Evolutionary conservation across 1,140 invertebrate species (phyloP).

Genomic region (Solenopsis invicta): DNA sequence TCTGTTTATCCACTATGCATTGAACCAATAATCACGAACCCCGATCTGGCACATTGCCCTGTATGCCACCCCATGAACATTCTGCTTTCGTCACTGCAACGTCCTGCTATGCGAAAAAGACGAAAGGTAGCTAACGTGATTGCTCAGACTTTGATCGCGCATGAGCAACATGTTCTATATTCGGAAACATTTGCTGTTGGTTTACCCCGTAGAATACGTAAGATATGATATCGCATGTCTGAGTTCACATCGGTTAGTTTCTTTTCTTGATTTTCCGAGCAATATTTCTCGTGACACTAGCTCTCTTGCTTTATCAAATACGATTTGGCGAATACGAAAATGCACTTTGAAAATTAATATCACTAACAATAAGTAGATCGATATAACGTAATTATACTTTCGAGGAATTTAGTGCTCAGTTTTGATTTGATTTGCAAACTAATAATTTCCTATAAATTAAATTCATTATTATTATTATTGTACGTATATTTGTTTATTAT

Average conservation of each 20-base stretch:
- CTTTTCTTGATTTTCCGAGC: background rate
- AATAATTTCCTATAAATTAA: background rate
- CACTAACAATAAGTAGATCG: background rate
- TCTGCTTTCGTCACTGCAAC: constrained; percentile 20
- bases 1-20: constrained; percentile 40
- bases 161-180: constrained; percentile 28
- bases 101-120: constrained; percentile 27
- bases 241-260: background rate
- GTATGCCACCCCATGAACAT: constrained; percentile 39
- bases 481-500: constrained; percentile 23
- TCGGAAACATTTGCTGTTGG: constrained; percentile 13
- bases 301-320: background rate
- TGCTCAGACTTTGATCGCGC: constrained; percentile 43
- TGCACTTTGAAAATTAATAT: background rate
- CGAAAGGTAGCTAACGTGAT: constrained; percentile 24
- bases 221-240: constrained; percentile 21
- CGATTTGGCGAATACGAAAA: background rate
- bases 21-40: constrained; percentile 52
- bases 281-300: background rate
- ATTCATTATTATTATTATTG: background rate
- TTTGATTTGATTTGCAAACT: background rate
- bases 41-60: constrained; percentile 54
- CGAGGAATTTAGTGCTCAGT: background rate
- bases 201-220: constrained; percentile 11
- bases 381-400: background rate